A percentile compares a stretch with the other conserved stretches of the same genome.
These are phyloP conservation scores for Drosophila pseudoobscura DNA, from an alignment of 1,140 invertebrate species.

Conservation along the genomic window DNA sequence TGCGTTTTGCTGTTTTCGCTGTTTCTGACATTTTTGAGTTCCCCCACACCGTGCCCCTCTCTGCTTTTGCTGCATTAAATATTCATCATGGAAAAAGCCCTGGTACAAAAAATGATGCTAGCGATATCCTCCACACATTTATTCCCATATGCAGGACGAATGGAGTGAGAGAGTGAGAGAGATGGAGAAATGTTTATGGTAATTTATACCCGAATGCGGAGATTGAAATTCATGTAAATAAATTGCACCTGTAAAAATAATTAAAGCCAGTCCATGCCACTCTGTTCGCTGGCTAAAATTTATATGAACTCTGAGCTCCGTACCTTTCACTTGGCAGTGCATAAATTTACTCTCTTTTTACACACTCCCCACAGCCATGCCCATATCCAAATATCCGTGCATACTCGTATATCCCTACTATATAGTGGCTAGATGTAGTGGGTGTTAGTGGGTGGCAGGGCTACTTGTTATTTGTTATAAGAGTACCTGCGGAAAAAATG, in stretches of 20 bases:
- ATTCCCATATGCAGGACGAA: slow-evolving; percentile 1
- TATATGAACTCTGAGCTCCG: slow-evolving; percentile 28
- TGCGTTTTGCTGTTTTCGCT: slow-evolving; percentile 54
- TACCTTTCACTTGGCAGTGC: slow-evolving; percentile 53
- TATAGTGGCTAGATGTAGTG: slow-evolving; percentile 3
- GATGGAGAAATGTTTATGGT: slow-evolving; percentile 40
- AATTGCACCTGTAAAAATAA: slow-evolving; percentile 54
- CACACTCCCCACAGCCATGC: neutral
- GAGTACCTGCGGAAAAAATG: slow-evolving; percentile 1
- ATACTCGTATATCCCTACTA: slow-evolving; percentile 19
- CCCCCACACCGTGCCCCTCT: neutral
- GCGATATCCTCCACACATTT: too few relatives aligned
- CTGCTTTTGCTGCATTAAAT: slow-evolving; percentile 53
- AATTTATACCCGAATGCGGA: slow-evolving; percentile 46
- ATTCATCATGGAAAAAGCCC: slow-evolving; percentile 58
- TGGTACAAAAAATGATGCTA: slow-evolving; percentile 5
- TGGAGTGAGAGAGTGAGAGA: neutral
- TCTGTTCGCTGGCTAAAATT: slow-evolving; percentile 38
- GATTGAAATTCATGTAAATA: slow-evolving; percentile 69
- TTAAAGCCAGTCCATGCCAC: slow-evolving; percentile 44
- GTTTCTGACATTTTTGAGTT: slow-evolving; percentile 70
- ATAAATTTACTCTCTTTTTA: slow-evolving; percentile 41
- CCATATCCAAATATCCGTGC: slow-evolving; percentile 6
- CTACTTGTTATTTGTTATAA: slow-evolving; percentile 62
- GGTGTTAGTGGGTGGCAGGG: slow-evolving; percentile 14